Evolutionary conservation across 2,797 vertebrate genomes (phyloP), one percentile per base, ranked within the genome.

Genomic region (Sebastes hopkinsi): DNA sequence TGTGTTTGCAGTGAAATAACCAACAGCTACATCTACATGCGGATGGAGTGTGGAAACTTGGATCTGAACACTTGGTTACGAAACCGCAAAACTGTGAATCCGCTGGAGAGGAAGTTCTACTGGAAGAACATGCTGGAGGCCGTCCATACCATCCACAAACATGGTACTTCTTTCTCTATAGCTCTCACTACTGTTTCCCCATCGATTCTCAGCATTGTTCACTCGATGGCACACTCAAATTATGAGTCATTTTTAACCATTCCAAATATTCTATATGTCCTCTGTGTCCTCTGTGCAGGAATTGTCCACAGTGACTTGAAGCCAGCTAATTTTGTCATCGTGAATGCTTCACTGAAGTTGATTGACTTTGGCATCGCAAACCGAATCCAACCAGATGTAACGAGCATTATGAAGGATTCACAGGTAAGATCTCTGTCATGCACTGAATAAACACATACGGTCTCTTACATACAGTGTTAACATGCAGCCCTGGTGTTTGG

Each of bases 91-190:
- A 85, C 87, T 3, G 95, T 99, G 66, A 97, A 98, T 92, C 96
- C 97, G 0, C 91, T 98, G 91, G 98, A 99, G 85, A 95, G 98
- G 60, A 99, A 99, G 90, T 97, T 97, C 86, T 99, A 98, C 90
- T 99, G 98, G 98, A 98, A 97, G 94, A 98, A 99, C 85, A 99
- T 99, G 98, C 93, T 99, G 91, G 98, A 99, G 90, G 98, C 98
- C 8, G 98, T 99, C 84, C 94, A 98, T 23, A 98, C 97, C 77
- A 99, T 99, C 86, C 98, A 99, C 88, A 97, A 97, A 91, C 96
- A 99, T 56, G 98, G 98, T 99, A 12, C 2, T 22, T 14, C n/a
- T 73, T n/a, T 25, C 14, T 73, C 3, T 67, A 4, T 54, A 2
- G 1, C 13, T 69, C 29, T 50, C 16, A 23, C 18, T 32, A 4